These are phyloP conservation scores for Trididemnum nubilum DNA, from an alignment of 23 tunicate genomes.

Conservation along the genomic window DNA sequence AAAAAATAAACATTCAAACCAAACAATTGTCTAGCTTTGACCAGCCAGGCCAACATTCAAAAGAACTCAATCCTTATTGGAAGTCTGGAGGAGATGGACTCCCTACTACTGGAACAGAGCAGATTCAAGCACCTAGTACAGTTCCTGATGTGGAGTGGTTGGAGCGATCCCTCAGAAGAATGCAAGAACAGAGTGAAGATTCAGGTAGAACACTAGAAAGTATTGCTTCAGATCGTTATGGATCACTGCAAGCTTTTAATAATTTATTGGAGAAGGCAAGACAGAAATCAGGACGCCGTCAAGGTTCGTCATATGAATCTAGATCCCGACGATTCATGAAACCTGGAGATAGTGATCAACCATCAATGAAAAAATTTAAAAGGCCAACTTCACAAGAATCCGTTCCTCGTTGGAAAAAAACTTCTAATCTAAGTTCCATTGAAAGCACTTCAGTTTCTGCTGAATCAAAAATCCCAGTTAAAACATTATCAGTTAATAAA, in stretches of 20 bases:
- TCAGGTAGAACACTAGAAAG: constrained; percentile 51
- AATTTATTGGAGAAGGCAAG: constrained; percentile 55
- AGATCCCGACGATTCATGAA: constrained; percentile 24
- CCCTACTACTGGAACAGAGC: constrained; percentile 29
- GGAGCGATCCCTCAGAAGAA: constrained; percentile 65
- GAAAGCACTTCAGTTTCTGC: not conserved
- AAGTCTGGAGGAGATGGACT: constrained; percentile 75
- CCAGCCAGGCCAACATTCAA: constrained; percentile 66
- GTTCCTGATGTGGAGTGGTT: constrained; percentile 62
- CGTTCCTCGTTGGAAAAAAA: constrained; percentile 21
- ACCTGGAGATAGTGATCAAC: constrained; percentile 40
- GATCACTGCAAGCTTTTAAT: constrained; percentile 80
- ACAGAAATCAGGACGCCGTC: not conserved
- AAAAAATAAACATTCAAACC: not conserved
- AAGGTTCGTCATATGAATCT: not conserved
- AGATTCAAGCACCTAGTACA: not conserved
- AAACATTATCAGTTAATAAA: not conserved
- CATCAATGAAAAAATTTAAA: not conserved
- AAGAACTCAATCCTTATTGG: constrained; percentile 85
- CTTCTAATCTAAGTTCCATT: no score
- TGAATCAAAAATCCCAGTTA: not conserved
- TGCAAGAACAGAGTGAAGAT: constrained; percentile 84
- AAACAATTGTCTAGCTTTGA: constrained; percentile 43
- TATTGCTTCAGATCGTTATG: constrained; percentile 90
- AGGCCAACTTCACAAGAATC: not conserved